phyloP scores from a whole-genome alignment of 1,140 invertebrate species.

The Eriosoma lanigerum region DNA sequence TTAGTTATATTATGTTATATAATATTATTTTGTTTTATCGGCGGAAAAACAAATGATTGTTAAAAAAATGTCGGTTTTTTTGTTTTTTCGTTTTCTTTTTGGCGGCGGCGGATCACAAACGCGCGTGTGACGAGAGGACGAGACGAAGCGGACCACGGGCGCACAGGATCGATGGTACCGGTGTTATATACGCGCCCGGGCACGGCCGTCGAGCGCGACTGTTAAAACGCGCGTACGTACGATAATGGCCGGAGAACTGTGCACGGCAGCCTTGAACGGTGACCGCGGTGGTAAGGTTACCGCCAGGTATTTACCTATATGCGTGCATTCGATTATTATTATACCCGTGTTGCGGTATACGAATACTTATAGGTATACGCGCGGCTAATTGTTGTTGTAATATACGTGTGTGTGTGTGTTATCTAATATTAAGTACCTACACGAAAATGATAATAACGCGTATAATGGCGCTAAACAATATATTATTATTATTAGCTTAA shows the following conservation, averaged over 20 bases:
- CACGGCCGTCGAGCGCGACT: constrained; percentile 35
- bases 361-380: too few species aligned
- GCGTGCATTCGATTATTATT: background rate
- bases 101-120: background rate
- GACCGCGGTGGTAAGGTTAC: background rate
- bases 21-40: background rate
- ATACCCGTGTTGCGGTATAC: too few species aligned
- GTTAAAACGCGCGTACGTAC: constrained; percentile 7
- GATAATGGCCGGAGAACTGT: constrained; percentile 20
- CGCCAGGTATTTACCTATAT: background rate
- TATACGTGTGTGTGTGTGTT: background rate
- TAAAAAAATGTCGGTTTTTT: too few species aligned
- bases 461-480: too few species aligned
- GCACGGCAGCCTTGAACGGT: constrained; percentile 29
- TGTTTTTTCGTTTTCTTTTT: too few species aligned
- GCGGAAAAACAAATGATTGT: background rate
- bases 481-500: too few species aligned
- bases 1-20: background rate
- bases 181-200: constrained; percentile 32
- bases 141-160: constrained; percentile 42
- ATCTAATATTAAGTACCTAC: too few species aligned
- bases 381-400: background rate
- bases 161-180: constrained; percentile 21
- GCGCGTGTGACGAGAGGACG: constrained; percentile 38
- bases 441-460: too few species aligned